Conservation (phyloP, 2,888 invertebrate genomes). For the Marasmarcha lunaedactyla region DNA sequence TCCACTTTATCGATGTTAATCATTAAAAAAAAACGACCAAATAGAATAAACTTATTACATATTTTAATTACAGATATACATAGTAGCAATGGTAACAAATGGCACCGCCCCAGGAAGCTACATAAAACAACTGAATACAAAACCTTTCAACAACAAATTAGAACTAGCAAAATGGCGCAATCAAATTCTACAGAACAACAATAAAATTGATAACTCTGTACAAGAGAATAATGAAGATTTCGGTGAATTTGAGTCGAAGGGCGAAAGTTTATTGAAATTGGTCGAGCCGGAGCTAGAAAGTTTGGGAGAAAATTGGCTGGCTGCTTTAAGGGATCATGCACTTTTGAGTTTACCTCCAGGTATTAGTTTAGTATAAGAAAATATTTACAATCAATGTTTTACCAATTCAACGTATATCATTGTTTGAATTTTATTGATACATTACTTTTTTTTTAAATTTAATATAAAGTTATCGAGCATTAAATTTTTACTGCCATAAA, state of each 20-base stretch:
- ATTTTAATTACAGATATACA: constrained; percentile 84
- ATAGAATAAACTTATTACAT: too few relatives aligned
- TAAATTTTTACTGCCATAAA: too few relatives aligned
- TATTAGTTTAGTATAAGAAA: too few relatives aligned
- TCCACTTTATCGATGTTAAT: too few relatives aligned
- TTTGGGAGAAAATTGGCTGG: constrained; percentile 94
- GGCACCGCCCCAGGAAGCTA: constrained; percentile 76
- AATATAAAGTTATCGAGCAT: too few relatives aligned
- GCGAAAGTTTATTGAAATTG: constrained; percentile 84
- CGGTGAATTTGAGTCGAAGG: constrained; percentile 79
- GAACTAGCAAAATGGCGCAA: constrained; percentile 56
- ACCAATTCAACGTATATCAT: too few relatives aligned
- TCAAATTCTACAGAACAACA: constrained; percentile 37
- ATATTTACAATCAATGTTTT: too few relatives aligned
- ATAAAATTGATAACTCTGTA: constrained; percentile 39
- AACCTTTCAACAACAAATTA: constrained; percentile 45
- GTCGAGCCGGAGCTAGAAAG: constrained; percentile 94
- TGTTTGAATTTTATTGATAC: too few relatives aligned
- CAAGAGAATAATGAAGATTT: constrained; percentile 57
- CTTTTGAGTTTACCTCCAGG: constrained; percentile 88
- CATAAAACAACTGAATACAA: constrained; percentile 56
- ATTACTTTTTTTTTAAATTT: too few relatives aligned
- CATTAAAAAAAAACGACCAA: too few relatives aligned
- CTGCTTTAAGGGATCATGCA: constrained; percentile 95
- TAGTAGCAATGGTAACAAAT: constrained; percentile 91